These are phyloP conservation scores for Drosophila repletoides DNA, from an alignment of 1,140 invertebrate species.

Conservation along the genomic window DNA sequence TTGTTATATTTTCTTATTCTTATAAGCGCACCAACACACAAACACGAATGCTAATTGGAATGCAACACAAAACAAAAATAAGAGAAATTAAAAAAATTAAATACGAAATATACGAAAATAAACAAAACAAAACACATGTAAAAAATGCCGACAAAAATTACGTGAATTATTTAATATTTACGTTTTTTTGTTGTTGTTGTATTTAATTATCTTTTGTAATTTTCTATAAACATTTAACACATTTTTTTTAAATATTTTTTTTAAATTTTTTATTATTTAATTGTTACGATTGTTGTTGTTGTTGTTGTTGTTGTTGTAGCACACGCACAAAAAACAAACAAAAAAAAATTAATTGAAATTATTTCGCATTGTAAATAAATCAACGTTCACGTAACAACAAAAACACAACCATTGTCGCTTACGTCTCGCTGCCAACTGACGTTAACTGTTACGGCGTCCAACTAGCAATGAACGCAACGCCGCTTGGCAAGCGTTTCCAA, in stretches of 20 bases:
- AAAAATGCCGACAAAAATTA: slow-evolving; percentile 32
- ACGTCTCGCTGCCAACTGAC: slow-evolving; percentile 47
- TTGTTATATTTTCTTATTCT: slow-evolving; percentile 54
- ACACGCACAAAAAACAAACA: slow-evolving; percentile 3
- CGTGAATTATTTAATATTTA: slow-evolving; percentile 42
- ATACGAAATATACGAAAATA: not conserved
- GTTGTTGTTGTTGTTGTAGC: slow-evolving; percentile 18
- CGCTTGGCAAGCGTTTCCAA: slow-evolving; percentile 37
- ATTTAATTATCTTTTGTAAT: slow-evolving; percentile 42
- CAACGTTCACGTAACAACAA: slow-evolving; percentile 66
- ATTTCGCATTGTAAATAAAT: slow-evolving; percentile 33
- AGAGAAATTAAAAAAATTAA: not conserved
- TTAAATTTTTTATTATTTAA: slow-evolving; percentile 5
- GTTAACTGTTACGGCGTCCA: slow-evolving; percentile 45
- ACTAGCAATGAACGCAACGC: slow-evolving; percentile 46
- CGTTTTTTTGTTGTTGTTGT: slow-evolving; percentile 37
- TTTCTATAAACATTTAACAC: slow-evolving; percentile 30
- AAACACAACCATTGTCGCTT: slow-evolving; percentile 65
- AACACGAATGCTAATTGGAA: slow-evolving; percentile 62
- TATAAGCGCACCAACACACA: slow-evolving; percentile 42
- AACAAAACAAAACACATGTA: slow-evolving; percentile 9
- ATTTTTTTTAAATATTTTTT: slow-evolving; percentile 23
- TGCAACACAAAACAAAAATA: slow-evolving; percentile 15
- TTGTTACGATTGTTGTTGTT: slow-evolving; percentile 10
- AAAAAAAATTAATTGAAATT: slow-evolving; percentile 16